Conservation (phyloP, 2,797 vertebrate genomes). For the Jordanella pulchra region DNA sequence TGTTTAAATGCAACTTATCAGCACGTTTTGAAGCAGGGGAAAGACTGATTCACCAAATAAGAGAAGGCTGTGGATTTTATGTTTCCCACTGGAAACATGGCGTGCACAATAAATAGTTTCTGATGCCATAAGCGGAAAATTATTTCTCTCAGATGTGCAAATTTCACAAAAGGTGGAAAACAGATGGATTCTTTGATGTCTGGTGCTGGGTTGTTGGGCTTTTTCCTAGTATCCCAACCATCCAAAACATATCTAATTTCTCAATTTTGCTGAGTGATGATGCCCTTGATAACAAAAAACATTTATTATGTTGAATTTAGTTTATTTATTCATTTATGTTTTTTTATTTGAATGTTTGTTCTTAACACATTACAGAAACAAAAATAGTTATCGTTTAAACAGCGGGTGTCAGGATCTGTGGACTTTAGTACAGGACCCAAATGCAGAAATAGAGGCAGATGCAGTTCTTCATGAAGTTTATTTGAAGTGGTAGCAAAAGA, state of each 20-base stretch:
- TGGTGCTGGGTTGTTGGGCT: not conserved
- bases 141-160: conserved; percentile 1
- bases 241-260: not conserved
- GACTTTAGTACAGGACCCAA: not conserved
- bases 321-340: no score
- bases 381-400: not conserved
- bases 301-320: not conserved
- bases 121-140: not conserved
- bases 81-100: not conserved
- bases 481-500: no score
- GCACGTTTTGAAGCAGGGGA: not conserved
- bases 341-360: not conserved
- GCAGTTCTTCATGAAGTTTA: no score
- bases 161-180: not conserved
- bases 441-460: not conserved
- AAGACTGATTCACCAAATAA: not conserved
- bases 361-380: not conserved
- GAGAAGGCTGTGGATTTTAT: not conserved
- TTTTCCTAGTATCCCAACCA: not conserved
- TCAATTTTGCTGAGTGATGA: not conserved
- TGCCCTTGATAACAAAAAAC: not conserved
- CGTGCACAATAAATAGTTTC: conserved; percentile 5
- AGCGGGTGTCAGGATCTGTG: not conserved
- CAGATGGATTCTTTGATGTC: not conserved
- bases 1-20: not conserved